These are phyloP conservation scores for Peromyscus aztecus DNA, from an alignment of 2,797 vertebrate genomes.

Conservation along the genomic window DNA sequence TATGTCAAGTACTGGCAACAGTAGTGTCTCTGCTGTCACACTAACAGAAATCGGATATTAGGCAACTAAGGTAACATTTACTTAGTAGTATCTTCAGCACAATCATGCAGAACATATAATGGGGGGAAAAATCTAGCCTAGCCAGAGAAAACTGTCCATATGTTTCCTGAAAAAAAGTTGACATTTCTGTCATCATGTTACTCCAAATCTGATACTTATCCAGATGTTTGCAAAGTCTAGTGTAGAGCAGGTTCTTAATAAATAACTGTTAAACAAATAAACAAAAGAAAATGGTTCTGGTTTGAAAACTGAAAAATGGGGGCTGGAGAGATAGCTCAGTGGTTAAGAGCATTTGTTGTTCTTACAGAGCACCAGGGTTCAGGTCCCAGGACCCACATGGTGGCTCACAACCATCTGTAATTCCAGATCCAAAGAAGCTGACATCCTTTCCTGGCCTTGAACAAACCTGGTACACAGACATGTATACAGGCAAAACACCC, in stretches of 20 bases:
- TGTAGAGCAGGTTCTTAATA: not conserved
- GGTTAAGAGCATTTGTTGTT: not conserved
- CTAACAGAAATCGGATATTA: conserved; percentile 36
- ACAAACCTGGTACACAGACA: not conserved
- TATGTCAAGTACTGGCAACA: not conserved
- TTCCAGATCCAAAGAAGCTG: not conserved
- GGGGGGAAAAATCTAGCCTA: not conserved
- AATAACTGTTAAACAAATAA: conserved; percentile 60
- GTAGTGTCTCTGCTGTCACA: conserved; percentile 18
- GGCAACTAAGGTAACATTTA: conserved; percentile 40
- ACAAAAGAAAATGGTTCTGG: conserved; percentile 26
- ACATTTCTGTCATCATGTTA: not conserved
- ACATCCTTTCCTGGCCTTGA: not conserved
- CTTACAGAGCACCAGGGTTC: not conserved
- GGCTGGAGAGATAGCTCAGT: not conserved
- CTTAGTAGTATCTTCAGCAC: conserved; percentile 1
- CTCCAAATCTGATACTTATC: conserved; percentile 38
- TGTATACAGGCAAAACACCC: not conserved
- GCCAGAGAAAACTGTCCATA: not conserved
- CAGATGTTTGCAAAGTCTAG: not conserved
- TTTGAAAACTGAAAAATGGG: conserved; percentile 36
- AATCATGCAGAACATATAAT: not conserved
- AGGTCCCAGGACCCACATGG: not conserved
- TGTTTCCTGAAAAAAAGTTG: not conserved
- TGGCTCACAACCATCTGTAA: not conserved